Evolutionary conservation across 2,113 vertebrate genomes (phyloP).

Genomic region (Aix galericulata): DNA sequence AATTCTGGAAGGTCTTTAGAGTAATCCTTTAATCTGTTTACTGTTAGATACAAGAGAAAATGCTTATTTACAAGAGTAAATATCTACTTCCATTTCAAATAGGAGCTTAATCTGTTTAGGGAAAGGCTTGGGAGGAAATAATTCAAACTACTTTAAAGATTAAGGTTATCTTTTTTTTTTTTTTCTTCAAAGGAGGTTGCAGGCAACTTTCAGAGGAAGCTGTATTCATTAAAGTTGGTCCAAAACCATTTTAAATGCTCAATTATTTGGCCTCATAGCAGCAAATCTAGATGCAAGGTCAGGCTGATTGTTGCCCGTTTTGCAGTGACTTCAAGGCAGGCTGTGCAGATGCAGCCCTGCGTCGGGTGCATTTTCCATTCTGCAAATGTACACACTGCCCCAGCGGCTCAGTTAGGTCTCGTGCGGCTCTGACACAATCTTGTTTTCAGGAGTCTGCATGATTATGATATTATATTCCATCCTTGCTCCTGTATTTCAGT

Average conservation of each 20-base stretch:
- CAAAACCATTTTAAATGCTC: background rate
- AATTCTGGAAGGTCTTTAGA: conserved; percentile 21
- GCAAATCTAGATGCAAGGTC: accelerated
- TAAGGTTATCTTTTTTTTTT: conserved; percentile 70
- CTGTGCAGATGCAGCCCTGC: accelerated
- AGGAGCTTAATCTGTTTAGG: conserved; percentile 85
- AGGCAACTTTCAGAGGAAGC: background rate
- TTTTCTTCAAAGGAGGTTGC: conserved; percentile 3
- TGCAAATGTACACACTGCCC: accelerated
- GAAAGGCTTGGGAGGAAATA: conserved; percentile 82
- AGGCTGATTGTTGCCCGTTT: accelerated
- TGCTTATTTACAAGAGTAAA: conserved; percentile 77
- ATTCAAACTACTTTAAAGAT: conserved; percentile 79
- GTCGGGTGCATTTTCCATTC: accelerated
- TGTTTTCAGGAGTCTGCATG: background rate
- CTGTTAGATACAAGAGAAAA: conserved; percentile 35
- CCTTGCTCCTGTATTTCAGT: background rate
- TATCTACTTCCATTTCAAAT: conserved; percentile 77
- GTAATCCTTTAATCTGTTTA: conserved; percentile 71
- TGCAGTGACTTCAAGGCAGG: accelerated
- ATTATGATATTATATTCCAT: background rate
- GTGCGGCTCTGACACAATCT: background rate
- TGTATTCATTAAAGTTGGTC: background rate
- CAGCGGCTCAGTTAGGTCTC: accelerated
- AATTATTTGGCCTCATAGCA: background rate